Base-by-base conservation (phyloP, 2,888 invertebrate species). In the Scaptodrosophila latifasciaeformis region DNA sequence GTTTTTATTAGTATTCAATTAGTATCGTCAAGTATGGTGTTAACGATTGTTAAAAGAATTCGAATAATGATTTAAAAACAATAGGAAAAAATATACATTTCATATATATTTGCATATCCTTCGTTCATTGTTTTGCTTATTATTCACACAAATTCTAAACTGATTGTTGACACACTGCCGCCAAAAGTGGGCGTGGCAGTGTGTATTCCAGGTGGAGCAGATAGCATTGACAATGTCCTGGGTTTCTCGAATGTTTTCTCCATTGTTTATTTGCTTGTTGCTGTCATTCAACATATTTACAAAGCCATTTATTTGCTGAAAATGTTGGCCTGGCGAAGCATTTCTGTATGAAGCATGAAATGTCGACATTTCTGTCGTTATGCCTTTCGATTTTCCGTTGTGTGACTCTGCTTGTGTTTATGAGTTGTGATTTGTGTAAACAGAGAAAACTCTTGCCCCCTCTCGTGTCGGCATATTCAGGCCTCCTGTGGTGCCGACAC, bases 151-250 rank as follows among this genome's bases (percentile, higher is more conserved):
- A n/a, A n/a, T n/a, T n/a, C n/a, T n/a, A n/a, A n/a, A n/a, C n/a
- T n/a, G n/a, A n/a, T n/a, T n/a, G n/a, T n/a, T n/a, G n/a, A n/a
- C n/a, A n/a, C n/a, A n/a, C n/a, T n/a, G n/a, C n/a, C n/a, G n/a
- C n/a, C n/a, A n/a, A n/a, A n/a, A n/a, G n/a, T n/a, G n/a, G n/a
- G n/a, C n/a, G n/a, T n/a, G n/a, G n/a, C n/a, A n/a, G n/a, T n/a
- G n/a, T n/a, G n/a, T 12, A 4, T 5, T 21, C 9, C 6, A 10
- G 9, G 24, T 59, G 55, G 60, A 62, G 67, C 57, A 59, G 78
- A 65, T 77, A 74, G 57, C 65, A 75, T 59, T 62, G 65, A 68
- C 68, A 71, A 59, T 74, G 67, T 59, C 61, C 35, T 49, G 30
- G 54, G n/a, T n/a, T n/a, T 50, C 58, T 49, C 49, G 49, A 19